Evolutionary conservation across 2,797 vertebrate species (phyloP), one percentile per base, ranked within the genome.

Genomic region (Enteromius anoplus): DNA sequence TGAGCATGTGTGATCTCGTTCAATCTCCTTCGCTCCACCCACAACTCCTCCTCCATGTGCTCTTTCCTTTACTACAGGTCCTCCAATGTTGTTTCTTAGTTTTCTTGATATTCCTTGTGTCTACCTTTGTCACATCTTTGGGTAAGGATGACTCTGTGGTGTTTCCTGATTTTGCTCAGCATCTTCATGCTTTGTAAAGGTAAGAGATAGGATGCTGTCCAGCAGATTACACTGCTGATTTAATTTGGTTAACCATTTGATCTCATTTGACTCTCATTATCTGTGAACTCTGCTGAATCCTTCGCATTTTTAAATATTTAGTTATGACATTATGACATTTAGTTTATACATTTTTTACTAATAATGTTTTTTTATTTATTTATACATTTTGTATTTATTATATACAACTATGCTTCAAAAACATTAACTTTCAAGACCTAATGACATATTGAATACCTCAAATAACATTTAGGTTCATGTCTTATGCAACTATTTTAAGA

Each of bases 141-240:
- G 26, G 80, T 84, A 60, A 91, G 75, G 81, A 95, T 95, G 93
- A 84, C 78, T 69, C 60, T 78, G 21, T 10, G 80, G 86, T 23
- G 66, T 21, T 84, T 93, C 0, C 80, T 93, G 85, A 29, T 3
- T 85, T 86, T 93, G 86, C 81, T 93, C 85, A 88, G 81, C 72
- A 77, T 93, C 72, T 85, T 93, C 17, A 3, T 84, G 62, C 86
- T 93, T 89, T 92, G 92, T 87, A 88, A 85, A 93, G 95, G 95
- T 95, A 91, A 92, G 90, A 88, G 29, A 26, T 2, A 21, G 10
- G 4, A 12, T 68, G 66, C 14, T 66, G 19, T 47, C 1, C 15
- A 53, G 26, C 9, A 65, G 71, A 55, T 65, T 55, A 29, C 15
- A 45, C 5, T 21, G 26, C 8, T 19, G 26, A 37, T 78, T n/a